phyloP scores from a whole-genome alignment of 2,797 vertebrate species.

The Crenuchus spilurus region DNA sequence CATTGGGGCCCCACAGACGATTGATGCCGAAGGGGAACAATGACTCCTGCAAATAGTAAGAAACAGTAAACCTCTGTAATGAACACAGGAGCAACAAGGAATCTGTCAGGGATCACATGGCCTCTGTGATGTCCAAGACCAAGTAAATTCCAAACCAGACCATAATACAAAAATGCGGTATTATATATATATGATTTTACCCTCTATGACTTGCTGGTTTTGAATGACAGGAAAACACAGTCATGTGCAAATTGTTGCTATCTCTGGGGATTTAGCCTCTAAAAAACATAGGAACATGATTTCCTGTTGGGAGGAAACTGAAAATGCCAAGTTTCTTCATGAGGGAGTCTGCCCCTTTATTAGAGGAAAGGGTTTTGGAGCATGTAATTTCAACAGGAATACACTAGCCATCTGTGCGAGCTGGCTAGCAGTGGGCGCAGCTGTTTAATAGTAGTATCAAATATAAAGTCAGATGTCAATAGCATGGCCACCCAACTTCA shows the following conservation, averaged over 20 bases:
- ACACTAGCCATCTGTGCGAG: constrained; percentile 51
- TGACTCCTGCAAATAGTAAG: too few relatives aligned
- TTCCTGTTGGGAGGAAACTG: constrained; percentile 54
- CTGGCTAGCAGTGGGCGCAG: constrained; percentile 59
- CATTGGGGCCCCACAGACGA: too few relatives aligned
- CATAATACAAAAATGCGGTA: too few relatives aligned
- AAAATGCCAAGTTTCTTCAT: constrained; percentile 59
- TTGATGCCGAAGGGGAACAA: too few relatives aligned
- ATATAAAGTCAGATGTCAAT: constrained; percentile 58
- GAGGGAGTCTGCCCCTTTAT: constrained; percentile 52
- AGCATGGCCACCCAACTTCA: constrained; percentile 35
- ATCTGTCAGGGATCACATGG: too few relatives aligned
- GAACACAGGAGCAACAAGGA: too few relatives aligned
- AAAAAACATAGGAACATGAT: constrained; percentile 54
- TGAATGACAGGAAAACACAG: constrained; percentile 28
- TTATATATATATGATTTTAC: not conserved
- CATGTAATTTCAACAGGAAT: constrained; percentile 62
- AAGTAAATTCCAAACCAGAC: too few relatives aligned
- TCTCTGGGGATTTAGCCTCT: constrained; percentile 30
- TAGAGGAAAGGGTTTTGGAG: constrained; percentile 58
- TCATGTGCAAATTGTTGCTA: constrained; percentile 10
- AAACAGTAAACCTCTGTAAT: too few relatives aligned
- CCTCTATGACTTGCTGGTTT: not conserved
- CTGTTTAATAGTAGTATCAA: constrained; percentile 59
- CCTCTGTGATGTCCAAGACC: too few relatives aligned